Conservation (phyloP, 2,113 vertebrate genomes). For the Bos javanicus region DNA sequence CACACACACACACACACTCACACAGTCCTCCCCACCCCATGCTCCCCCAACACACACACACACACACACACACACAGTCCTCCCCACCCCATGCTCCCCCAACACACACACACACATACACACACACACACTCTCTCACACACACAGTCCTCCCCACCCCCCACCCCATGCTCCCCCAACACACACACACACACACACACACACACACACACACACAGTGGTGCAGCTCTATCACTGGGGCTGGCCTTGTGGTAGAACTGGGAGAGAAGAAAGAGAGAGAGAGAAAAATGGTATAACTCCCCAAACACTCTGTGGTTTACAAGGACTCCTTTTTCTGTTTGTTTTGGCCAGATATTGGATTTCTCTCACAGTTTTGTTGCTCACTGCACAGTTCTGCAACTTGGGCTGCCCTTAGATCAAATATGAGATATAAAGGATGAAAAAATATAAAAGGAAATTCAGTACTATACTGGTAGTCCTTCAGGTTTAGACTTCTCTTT, state of each 20-base stretch:
- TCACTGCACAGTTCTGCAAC: neutral
- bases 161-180: too few relatives aligned
- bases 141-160: too few relatives aligned
- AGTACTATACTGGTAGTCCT: neutral
- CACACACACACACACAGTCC: too few relatives aligned
- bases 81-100: accelerated
- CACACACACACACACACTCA: too few relatives aligned
- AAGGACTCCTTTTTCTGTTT: neutral
- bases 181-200: too few relatives aligned
- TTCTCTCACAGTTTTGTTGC: neutral
- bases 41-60: too few relatives aligned
- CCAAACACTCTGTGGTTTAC: neutral
- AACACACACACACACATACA: too few relatives aligned
- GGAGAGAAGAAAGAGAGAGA: neutral
- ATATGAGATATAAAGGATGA: neutral
- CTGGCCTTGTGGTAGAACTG: neutral
- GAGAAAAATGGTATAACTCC: neutral
- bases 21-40: too few relatives aligned
- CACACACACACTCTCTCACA: too few relatives aligned
- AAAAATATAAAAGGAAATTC: neutral
- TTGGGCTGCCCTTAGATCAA: neutral
- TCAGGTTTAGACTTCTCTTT: neutral
- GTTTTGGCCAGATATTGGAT: neutral
- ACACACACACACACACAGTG: too few relatives aligned
- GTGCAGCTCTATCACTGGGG: neutral